A percentile compares a stretch with the other conserved stretches of the same genome.
These are phyloP conservation scores for Trichomalopsis sarcophagae DNA, from an alignment of 1,140 invertebrate genomes.

Conservation along the genomic window DNA sequence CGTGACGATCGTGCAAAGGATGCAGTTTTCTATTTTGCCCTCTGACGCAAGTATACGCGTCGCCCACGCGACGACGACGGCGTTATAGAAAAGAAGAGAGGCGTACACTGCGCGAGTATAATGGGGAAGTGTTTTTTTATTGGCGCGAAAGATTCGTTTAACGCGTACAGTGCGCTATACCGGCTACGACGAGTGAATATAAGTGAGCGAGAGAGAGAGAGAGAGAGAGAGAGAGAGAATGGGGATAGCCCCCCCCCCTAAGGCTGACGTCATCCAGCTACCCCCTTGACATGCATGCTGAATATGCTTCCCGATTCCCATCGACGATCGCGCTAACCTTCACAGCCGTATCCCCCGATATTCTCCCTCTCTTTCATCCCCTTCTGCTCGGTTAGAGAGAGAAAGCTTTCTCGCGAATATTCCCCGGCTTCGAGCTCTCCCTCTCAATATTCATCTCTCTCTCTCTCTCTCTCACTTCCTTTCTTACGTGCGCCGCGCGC, in stretches of 20 bases:
- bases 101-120: not conserved
- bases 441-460: constrained; percentile 43
- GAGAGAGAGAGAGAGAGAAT: constrained; percentile 7
- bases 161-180: constrained; percentile 24
- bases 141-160: constrained; percentile 48
- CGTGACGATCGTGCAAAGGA: constrained; percentile 38
- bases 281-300: constrained; percentile 49
- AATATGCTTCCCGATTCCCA: constrained; percentile 52
- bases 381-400: constrained; percentile 34
- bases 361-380: constrained; percentile 46
- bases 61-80: constrained; percentile 20
- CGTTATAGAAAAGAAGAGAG: not conserved
- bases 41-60: constrained; percentile 23
- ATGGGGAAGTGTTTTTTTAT: constrained; percentile 44
- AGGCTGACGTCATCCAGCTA: constrained; percentile 49
- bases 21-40: constrained; percentile 18
- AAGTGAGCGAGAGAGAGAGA: not conserved
- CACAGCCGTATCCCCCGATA: constrained; percentile 52
- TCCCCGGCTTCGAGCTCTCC: constrained; percentile 43
- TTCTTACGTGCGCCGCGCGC: not conserved
- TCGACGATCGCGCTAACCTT: constrained; percentile 54
- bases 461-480: constrained; percentile 38
- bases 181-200: not conserved
- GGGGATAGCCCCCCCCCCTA: constrained; percentile 11
- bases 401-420: constrained; percentile 33